Conservation (phyloP, 2,888 invertebrate genomes). For the Dysmachus trigonus region DNA sequence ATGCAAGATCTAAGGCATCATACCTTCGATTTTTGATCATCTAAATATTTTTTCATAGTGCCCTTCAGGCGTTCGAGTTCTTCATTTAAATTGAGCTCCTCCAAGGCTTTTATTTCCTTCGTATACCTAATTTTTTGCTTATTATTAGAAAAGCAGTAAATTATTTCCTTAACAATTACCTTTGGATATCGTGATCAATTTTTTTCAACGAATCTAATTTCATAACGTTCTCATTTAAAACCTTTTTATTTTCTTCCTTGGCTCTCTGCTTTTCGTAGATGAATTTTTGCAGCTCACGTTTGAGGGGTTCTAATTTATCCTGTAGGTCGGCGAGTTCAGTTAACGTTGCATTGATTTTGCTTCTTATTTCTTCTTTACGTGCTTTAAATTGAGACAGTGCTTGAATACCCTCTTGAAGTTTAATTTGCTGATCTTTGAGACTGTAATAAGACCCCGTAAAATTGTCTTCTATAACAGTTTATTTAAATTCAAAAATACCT, state of each 20-base stretch:
- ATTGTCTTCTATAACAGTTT: background rate
- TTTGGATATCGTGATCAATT: constrained; percentile 59
- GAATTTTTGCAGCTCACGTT: constrained; percentile 55
- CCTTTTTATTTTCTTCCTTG: constrained; percentile 56
- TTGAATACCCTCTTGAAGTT: constrained; percentile 71
- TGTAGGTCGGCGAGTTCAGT: constrained; percentile 61
- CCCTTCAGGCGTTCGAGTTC: constrained; percentile 68
- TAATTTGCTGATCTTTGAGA: constrained; percentile 75
- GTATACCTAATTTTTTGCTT: constrained; percentile 60
- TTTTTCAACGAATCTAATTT: constrained; percentile 56
- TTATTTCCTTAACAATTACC: constrained; percentile 52
- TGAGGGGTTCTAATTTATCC: constrained; percentile 64
- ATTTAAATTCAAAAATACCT: constrained; percentile 52
- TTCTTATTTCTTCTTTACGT: constrained; percentile 55
- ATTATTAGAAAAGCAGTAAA: background rate
- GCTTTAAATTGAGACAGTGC: constrained; percentile 61
- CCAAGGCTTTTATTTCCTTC: constrained; percentile 68
- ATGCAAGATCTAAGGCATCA: background rate
- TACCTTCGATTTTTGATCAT: constrained; percentile 56
- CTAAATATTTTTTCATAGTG: constrained; percentile 65
- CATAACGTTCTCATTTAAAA: constrained; percentile 53
- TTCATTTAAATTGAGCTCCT: constrained; percentile 67
- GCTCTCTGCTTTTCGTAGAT: constrained; percentile 61
- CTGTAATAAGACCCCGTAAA: constrained; percentile 51
- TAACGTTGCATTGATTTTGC: constrained; percentile 58